These are phyloP conservation scores for Rhinolophus sinicus DNA, from an alignment of 2,113 vertebrate species.

Conservation along the genomic window DNA sequence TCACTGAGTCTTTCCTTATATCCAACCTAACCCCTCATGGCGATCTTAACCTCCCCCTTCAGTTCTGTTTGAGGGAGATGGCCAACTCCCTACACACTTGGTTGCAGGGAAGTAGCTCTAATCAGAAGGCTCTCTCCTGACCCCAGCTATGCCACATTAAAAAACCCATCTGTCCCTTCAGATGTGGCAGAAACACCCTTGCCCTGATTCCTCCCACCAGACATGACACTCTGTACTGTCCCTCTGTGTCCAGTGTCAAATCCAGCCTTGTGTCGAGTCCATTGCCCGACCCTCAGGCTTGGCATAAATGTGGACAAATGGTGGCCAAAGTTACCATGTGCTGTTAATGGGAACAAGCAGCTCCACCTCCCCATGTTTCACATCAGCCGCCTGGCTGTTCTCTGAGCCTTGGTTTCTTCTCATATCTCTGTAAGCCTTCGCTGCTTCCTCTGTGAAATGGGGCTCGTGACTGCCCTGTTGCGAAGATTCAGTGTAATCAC, in stretches of 20 bases:
- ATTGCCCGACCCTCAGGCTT: not conserved
- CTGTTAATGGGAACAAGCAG: not conserved
- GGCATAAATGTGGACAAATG: not conserved
- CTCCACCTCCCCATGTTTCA: not conserved
- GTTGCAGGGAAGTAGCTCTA: not conserved
- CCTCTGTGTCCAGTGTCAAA: too few species aligned
- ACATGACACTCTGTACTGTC: accelerated
- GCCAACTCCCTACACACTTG: not conserved
- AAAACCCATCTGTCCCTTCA: not conserved
- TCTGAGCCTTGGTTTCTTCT: not conserved
- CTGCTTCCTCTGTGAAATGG: not conserved
- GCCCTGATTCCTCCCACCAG: not conserved
- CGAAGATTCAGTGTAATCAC: not conserved
- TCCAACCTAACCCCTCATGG: not conserved
- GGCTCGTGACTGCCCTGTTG: not conserved
- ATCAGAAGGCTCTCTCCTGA: not conserved
- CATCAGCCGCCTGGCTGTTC: not conserved
- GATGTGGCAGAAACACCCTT: too few species aligned
- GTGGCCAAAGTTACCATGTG: not conserved
- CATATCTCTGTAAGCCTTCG: not conserved
- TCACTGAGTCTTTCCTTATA: not conserved
- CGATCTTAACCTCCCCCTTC: not conserved
- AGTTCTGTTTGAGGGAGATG: not conserved
- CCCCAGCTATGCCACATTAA: not conserved
- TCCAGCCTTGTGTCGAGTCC: not conserved